Percentiles rank a stretch among this genome's conserved stretches.
phyloP scores from a whole-genome alignment of 2,888 invertebrate species.

The Itoplectis maculator region DNA sequence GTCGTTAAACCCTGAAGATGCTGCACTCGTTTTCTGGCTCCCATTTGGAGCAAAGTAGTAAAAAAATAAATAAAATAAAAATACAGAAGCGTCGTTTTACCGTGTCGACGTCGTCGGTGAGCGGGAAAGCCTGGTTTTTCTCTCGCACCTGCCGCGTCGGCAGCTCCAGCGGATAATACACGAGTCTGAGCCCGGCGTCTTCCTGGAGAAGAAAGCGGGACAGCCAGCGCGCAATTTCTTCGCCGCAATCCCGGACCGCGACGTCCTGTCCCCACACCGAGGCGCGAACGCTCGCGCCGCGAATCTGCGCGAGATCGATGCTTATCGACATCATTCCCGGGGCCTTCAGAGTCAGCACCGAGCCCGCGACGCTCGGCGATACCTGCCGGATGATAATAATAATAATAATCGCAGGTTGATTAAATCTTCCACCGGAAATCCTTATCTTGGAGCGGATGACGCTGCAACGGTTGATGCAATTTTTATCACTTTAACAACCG shows the following conservation, averaged over 20 bases:
- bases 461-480: neutral
- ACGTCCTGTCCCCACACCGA: conserved; percentile 87
- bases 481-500: neutral
- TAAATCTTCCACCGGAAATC: neutral
- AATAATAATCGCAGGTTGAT: neutral
- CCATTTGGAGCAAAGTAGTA: conserved; percentile 8
- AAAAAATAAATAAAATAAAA: conserved; percentile 17
- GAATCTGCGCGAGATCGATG: conserved; percentile 85
- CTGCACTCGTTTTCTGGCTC: neutral
- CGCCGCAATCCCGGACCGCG: conserved; percentile 90
- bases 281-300: conserved; percentile 83
- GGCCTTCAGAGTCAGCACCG: conserved; percentile 86
- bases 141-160: conserved; percentile 79
- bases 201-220: conserved; percentile 86
- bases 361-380: conserved; percentile 85
- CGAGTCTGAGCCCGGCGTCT: conserved; percentile 86
- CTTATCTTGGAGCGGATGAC: neutral
- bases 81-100: conserved; percentile 70
- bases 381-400: conserved; percentile 76
- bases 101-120: conserved; percentile 74
- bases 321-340: conserved; percentile 86
- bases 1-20: neutral
- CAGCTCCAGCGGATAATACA: conserved; percentile 86
- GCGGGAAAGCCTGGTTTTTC: conserved; percentile 79
- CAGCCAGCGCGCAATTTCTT: conserved; percentile 90